Conservation (phyloP, 2,113 vertebrate genomes). For the Pteropus alecto region DNA sequence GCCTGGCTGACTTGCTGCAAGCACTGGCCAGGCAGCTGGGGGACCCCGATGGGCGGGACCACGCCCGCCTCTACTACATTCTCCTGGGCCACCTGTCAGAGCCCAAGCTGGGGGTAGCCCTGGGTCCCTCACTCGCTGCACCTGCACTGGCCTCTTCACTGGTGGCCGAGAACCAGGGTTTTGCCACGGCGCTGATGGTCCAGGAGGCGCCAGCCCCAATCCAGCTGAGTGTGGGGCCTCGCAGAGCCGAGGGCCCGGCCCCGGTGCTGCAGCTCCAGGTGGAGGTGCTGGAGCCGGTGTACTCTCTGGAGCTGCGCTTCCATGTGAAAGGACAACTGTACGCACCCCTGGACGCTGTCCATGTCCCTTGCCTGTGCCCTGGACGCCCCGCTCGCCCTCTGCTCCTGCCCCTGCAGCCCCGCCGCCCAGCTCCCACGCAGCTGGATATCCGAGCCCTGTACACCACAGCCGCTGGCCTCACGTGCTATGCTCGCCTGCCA, state of each 20-base stretch:
- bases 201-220: constrained; percentile 79
- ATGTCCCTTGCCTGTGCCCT: constrained; percentile 84
- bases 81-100: constrained; percentile 87
- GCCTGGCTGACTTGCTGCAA: constrained; percentile 87
- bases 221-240: constrained; percentile 64
- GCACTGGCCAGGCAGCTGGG: constrained; percentile 80
- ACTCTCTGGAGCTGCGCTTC: constrained; percentile 88
- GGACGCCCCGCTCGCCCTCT: constrained; percentile 75
- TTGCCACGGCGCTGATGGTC: constrained; percentile 82
- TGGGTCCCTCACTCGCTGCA: constrained; percentile 79
- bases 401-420: constrained; percentile 83
- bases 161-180: constrained; percentile 86
- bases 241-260: fast-evolving
- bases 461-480: constrained; percentile 82
- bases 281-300: constrained; percentile 80
- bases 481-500: constrained; percentile 83
- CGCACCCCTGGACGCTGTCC: constrained; percentile 81
- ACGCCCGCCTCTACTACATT: constrained; percentile 89
- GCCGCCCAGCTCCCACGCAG: constrained; percentile 81
- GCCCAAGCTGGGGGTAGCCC: constrained; percentile 84
- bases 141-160: constrained; percentile 85
- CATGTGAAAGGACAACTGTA: constrained; percentile 80
- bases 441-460: constrained; percentile 85
- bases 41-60: constrained; percentile 89
- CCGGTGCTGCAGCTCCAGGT: constrained; percentile 70